Base-by-base conservation (phyloP, 2,113 vertebrate species). In the Lipophrys pholis region DNA sequence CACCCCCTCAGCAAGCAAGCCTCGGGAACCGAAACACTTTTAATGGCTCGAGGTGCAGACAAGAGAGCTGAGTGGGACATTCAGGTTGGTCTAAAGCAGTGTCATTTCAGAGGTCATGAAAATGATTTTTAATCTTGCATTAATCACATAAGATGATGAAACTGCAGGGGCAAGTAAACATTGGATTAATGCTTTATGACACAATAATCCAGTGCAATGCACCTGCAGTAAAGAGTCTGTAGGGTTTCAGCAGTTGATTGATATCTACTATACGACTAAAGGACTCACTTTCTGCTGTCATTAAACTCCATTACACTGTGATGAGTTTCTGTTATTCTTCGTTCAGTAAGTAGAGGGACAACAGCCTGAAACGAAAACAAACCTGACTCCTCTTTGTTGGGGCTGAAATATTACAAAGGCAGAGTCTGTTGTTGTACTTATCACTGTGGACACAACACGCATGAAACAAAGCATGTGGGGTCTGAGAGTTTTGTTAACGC, bases 1-100 rank as follows among this genome's bases (percentile, higher is more conserved):
- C 97, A 97, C 94, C 95, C 95, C 95, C 88, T 91, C 95, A 89
- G 81, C 88, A 92, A 87, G 93, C n/a, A 89, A 89, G 91, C 92
- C 91, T 94, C 93, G 89, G 91, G 94, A 94, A 93, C 90, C 89
- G 69, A 95, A 92, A 93, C 79, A 66, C 57, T 92, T 94, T 92
- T 94, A 92, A 92, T 90, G 93, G 94, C 94, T 89, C 80, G 92
- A 93, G 90, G 93, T 95, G 92, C 92, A 93, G 93, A 91, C 90
- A 89, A 58, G 43, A 63, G 41, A 55, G 54, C 11, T 48, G 51
- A 62, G 39, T 54, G 6, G 3, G 40, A 54, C 46, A 36, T 60
- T 72, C 55, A 43, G 39, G 65, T 66, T 57, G 21, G 55, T 67
- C 7, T 45, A 55, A 10, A 38, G 16, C 16, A 16, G 36, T 63